Base-by-base conservation (phyloP, 2,888 invertebrate species). In the Blastobasis lacticolella region DNA sequence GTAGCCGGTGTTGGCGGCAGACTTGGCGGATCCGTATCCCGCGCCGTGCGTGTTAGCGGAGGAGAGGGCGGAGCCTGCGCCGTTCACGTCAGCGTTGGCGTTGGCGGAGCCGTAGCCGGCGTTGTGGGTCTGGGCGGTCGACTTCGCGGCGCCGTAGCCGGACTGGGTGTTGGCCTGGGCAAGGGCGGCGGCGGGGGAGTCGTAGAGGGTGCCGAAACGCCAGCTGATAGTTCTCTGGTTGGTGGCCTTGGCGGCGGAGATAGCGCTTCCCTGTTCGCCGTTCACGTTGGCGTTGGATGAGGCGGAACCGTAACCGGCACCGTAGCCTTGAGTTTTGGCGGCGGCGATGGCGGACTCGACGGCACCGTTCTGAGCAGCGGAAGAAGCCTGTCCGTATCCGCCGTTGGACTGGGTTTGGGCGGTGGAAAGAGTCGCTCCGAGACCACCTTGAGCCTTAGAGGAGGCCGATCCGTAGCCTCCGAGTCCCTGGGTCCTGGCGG, bases 171-270 rank as follows among this genome's bases (percentile, higher is more conserved):
- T 63, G 47, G 61, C 63, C 37, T 66, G 61, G 49, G 64, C 68
- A 6, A 66, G 67, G 10, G 63, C 67, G 10, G 57, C 60, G 38
- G 71, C 63, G n/a, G 81, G 82, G 8, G 55, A 55, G 49, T 72
- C 74, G 57, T 85, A 86, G 1, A 67, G 58, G 37, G 81, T 79
- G 9, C 86, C 86, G 57, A 86, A 85, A 43, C 71, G 78, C 86
- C 86, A 86, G 54, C 72, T 71, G 63, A 79, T 75, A 49, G 70
- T 67, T 50, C 71, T 74, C 47, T 72, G 66, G 48, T 64, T 64
- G 50, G 62, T 53, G 10, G 66, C 53, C 52, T 73, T 75, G 51
- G 77, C 77, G 5, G 74, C 66, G 8, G 75, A 69, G 37, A 65
- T 55, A 38, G 71, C 73, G 36, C 59, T 65, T n/a, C 74, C 74